A percentile compares a stretch with the other conserved stretches of the same genome.
These are phyloP conservation scores for Allophyes oxyacanthae DNA, from an alignment of 2,888 invertebrate genomes.

Conservation along the genomic window DNA sequence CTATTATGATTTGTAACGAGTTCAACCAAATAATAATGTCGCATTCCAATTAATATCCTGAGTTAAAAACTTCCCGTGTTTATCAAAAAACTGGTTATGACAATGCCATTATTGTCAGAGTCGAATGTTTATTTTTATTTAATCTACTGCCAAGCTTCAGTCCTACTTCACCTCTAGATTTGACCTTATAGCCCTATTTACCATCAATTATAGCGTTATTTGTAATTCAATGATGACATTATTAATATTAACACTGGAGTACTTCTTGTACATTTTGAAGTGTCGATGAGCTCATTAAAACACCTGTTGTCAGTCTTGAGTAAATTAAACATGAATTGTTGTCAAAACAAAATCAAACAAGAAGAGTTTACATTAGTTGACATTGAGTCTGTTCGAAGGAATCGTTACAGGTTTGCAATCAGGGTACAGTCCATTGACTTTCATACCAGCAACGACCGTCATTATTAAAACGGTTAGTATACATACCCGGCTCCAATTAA, in stretches of 20 bases:
- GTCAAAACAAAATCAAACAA: conserved; percentile 40
- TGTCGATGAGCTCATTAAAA: conserved; percentile 39
- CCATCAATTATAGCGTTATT: conserved; percentile 46
- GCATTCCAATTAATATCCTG: too few species aligned
- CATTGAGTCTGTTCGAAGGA: conserved; percentile 48
- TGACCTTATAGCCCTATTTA: conserved; percentile 54
- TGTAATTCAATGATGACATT: conserved; percentile 44
- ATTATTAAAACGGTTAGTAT: conserved; percentile 59
- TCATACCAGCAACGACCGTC: conserved; percentile 41
- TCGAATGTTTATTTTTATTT: too few species aligned
- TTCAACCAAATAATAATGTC: too few species aligned
- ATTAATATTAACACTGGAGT: conserved; percentile 31
- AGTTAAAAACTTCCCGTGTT: too few species aligned
- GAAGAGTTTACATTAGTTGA: conserved; percentile 44
- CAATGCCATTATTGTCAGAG: too few species aligned
- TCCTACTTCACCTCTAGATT: conserved; percentile 14
- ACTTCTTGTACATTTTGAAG: conserved; percentile 16
- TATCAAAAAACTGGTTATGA: too few species aligned
- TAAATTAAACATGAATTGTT: conserved; percentile 22
- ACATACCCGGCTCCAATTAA: conserved; percentile 61
- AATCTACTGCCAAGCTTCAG: too few species aligned
- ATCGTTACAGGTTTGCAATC: conserved; percentile 58
- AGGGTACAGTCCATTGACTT: conserved; percentile 56
- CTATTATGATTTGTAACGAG: too few species aligned
- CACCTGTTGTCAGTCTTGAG: conserved; percentile 14